A percentile compares a stretch with the other conserved stretches of the same genome.
These are phyloP conservation scores for Microcebus griseorufus DNA, from an alignment of 2,113 vertebrate genomes.

Conservation along the genomic window DNA sequence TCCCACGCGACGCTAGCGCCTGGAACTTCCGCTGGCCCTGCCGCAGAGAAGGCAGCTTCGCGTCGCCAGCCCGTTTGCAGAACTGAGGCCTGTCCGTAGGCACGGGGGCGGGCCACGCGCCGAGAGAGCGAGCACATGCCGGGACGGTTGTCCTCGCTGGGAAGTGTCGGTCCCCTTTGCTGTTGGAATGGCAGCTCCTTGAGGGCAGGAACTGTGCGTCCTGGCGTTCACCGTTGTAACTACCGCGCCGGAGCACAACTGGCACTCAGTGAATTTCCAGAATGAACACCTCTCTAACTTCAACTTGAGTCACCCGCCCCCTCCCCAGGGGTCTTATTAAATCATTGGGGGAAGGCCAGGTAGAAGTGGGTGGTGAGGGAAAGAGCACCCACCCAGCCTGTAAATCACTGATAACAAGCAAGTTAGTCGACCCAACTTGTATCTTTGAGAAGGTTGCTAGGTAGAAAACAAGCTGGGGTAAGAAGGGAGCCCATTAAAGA, in stretches of 20 bases:
- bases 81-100: background rate
- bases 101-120: background rate
- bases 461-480: too few species aligned
- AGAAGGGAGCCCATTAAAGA: background rate
- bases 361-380: background rate
- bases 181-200: background rate
- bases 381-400: background rate
- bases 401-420: background rate
- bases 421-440: background rate
- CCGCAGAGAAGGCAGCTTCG: background rate
- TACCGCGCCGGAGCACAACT: background rate
- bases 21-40: accelerated
- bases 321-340: background rate
- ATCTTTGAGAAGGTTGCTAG: background rate
- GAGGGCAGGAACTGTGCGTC: too few species aligned
- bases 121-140: background rate
- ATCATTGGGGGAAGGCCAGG: background rate
- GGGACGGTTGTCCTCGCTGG: accelerated
- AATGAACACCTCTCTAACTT: background rate
- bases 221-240: background rate
- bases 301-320: background rate
- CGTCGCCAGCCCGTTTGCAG: background rate
- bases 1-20: accelerated
- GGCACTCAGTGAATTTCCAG: background rate
- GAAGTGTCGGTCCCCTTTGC: background rate